These are phyloP conservation scores for Ailuropoda melanoleuca DNA, from an alignment of 2,113 vertebrate species.

Conservation along the genomic window DNA sequence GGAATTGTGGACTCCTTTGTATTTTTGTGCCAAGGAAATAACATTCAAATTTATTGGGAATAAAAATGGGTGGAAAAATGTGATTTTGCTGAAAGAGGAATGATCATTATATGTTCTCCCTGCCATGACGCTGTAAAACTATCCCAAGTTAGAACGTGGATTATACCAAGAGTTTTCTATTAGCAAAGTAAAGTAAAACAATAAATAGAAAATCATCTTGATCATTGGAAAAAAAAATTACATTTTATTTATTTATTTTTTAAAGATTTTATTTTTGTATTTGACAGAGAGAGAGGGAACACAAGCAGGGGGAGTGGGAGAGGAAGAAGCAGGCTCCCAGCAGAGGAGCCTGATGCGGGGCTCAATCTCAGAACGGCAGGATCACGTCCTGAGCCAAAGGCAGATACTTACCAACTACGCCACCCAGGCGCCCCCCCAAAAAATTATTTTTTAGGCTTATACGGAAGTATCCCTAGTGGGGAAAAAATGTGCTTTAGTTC, in stretches of 20 bases:
- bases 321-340: too few relatives aligned
- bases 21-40: neutral
- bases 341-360: too few relatives aligned
- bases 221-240: neutral
- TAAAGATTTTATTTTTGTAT: too few relatives aligned
- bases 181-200: neutral
- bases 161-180: neutral
- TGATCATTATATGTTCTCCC: neutral
- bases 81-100: neutral
- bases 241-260: neutral
- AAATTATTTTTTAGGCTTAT: neutral
- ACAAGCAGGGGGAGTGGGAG: too few relatives aligned
- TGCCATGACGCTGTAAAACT: neutral
- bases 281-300: too few relatives aligned
- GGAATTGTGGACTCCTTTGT: neutral
- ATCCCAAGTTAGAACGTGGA: neutral
- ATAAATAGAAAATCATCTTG: neutral
- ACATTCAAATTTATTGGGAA: neutral
- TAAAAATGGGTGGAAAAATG: neutral
- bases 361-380: too few relatives aligned
- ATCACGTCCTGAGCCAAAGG: too few relatives aligned
- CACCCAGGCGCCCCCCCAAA: neutral
- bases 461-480: neutral
- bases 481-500: neutral
- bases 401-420: too few relatives aligned